phyloP scores from a whole-genome alignment of 2,113 vertebrate species.

The Cardinalis cardinalis region DNA sequence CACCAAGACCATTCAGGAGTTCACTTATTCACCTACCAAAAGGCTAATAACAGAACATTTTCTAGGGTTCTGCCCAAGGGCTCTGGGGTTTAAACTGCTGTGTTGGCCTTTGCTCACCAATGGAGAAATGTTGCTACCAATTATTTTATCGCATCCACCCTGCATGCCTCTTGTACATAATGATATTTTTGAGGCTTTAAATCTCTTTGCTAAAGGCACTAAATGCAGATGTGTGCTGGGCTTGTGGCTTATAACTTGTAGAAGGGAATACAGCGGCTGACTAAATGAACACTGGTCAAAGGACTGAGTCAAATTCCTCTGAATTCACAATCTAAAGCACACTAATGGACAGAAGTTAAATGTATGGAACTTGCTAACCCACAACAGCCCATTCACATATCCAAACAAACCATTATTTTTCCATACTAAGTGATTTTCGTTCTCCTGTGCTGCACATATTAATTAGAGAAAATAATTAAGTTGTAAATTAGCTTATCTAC shows the following conservation, averaged over 20 bases:
- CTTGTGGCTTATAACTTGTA: background rate
- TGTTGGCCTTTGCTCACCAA: background rate
- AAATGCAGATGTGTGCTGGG: conserved; percentile 7
- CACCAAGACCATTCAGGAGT: background rate
- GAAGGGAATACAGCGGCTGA: background rate
- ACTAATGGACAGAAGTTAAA: background rate
- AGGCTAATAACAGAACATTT: conserved; percentile 8
- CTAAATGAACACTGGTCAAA: background rate
- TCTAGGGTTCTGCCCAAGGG: background rate
- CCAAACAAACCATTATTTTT: background rate
- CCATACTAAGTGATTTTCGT: background rate
- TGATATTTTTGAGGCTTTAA: conserved; percentile 26
- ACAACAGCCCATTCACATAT: background rate
- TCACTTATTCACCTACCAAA: background rate
- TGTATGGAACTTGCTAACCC: background rate
- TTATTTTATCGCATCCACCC: conserved; percentile 35
- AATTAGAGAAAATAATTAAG: background rate
- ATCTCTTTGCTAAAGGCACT: conserved; percentile 31
- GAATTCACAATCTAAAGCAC: background rate
- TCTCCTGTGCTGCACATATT: background rate
- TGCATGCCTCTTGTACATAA: conserved; percentile 22
- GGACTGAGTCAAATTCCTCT: background rate
- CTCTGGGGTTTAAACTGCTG: conserved; percentile 10
- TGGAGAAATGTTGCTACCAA: conserved; percentile 30
- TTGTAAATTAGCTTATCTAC: conserved; percentile 10